These are phyloP conservation scores for Heliocidaris erythrogramma DNA, from an alignment of 35 echinoderm and acorn worm species.

Conservation along the genomic window DNA sequence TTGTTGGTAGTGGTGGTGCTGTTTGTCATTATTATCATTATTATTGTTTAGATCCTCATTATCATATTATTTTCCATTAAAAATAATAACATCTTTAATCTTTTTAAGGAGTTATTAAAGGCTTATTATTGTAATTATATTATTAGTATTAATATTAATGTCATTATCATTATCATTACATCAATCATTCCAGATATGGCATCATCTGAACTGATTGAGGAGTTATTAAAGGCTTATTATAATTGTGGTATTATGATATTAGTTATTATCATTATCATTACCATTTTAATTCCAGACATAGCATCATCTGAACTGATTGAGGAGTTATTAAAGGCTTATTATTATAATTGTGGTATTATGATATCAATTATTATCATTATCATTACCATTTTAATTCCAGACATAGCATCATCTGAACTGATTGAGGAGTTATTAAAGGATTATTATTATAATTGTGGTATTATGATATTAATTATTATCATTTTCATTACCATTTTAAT, in stretches of 20 bases:
- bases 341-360: slow-evolving; percentile 31
- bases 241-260: not conserved
- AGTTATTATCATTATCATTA: too few species aligned
- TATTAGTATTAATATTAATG: too few species aligned
- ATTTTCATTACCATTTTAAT: too few species aligned
- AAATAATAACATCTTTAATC: slow-evolving; percentile 74
- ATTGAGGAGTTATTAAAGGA: slow-evolving; percentile 83
- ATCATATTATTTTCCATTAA: too few species aligned
- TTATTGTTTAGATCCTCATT: slow-evolving; percentile 50
- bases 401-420: slow-evolving; percentile 58
- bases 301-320: slow-evolving; percentile 82
- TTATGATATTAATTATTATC: too few species aligned
- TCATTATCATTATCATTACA: too few species aligned
- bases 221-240: slow-evolving; percentile 69
- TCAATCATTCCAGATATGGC: slow-evolving; percentile 52
- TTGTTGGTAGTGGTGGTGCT: too few species aligned
- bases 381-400: too few species aligned
- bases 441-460: slow-evolving; percentile 53
- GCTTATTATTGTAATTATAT: not conserved
- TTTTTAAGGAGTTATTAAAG: slow-evolving; percentile 82
- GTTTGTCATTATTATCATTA: too few species aligned
- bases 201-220: slow-evolving; percentile 78
- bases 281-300: slow-evolving; percentile 37
- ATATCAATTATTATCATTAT: too few species aligned
- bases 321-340: slow-evolving; percentile 67